phyloP scores from a whole-genome alignment of 2,888 invertebrate species.

The Drosophila anomalata region DNA sequence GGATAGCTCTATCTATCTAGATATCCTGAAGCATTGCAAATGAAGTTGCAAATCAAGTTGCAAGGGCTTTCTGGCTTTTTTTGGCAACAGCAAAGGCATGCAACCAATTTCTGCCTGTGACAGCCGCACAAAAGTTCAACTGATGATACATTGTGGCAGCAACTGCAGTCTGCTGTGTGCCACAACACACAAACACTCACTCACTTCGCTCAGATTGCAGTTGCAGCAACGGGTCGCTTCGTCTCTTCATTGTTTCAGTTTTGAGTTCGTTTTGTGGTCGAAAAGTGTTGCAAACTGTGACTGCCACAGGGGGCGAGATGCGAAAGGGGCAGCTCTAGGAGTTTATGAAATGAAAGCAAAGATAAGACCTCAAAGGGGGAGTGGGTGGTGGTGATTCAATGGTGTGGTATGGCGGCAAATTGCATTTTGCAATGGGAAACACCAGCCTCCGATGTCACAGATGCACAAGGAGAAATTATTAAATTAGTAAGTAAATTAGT shows the following conservation, averaged over 20 bases:
- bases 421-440: slow-evolving; percentile 64
- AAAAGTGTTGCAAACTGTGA: slow-evolving; percentile 71
- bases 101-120: slow-evolving; percentile 74
- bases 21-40: slow-evolving; percentile 48
- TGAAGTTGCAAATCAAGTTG: slow-evolving; percentile 77
- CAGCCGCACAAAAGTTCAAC: slow-evolving; percentile 73
- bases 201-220: slow-evolving; percentile 56
- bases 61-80: slow-evolving; percentile 32
- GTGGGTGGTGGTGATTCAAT: slow-evolving; percentile 37
- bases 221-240: slow-evolving; percentile 59
- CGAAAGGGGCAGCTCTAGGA: slow-evolving; percentile 46
- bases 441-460: slow-evolving; percentile 26
- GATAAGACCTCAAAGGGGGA: slow-evolving; percentile 59
- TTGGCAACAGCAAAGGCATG: slow-evolving; percentile 46
- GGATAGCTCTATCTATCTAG: slow-evolving; percentile 3
- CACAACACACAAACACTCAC: slow-evolving; percentile 40
- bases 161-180: slow-evolving; percentile 67
- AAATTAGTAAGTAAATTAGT: no score
- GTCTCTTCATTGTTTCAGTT: slow-evolving; percentile 70
- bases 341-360: slow-evolving; percentile 78
- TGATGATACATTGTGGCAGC: slow-evolving; percentile 75
- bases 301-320: slow-evolving; percentile 28
- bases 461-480: slow-evolving; percentile 45
- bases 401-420: slow-evolving; percentile 64
- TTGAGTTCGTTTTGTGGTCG: slow-evolving; percentile 62